Evolutionary conservation across 2,113 vertebrate species (phyloP).

Genomic region (Sapajus apella): DNA sequence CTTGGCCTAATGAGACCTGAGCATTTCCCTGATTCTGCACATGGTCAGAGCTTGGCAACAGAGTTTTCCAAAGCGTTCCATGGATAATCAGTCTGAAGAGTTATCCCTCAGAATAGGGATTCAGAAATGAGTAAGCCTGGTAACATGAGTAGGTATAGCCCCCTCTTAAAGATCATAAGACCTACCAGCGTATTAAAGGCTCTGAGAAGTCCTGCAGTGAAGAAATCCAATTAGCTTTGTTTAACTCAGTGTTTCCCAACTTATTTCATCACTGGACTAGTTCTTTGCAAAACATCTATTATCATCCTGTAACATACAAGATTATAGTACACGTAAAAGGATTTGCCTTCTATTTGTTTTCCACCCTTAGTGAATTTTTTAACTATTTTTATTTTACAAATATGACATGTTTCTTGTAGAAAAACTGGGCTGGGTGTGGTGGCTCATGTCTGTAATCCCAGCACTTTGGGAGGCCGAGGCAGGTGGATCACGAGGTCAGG

Average conservation of each 20-base stretch:
- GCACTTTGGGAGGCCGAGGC: too few relatives aligned
- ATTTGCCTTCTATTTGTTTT: not conserved
- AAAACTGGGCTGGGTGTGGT: not conserved
- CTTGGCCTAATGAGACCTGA: not conserved
- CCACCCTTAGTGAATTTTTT: not conserved
- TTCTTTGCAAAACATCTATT: rapidly evolving
- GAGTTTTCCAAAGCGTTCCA: not conserved
- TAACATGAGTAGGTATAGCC: rapidly evolving
- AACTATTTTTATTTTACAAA: not conserved
- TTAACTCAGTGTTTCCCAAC: not conserved
- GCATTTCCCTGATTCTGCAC: not conserved
- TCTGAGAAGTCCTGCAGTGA: not conserved
- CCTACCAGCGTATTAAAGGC: not conserved
- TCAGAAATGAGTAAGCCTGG: not conserved
- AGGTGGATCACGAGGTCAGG: too few relatives aligned
- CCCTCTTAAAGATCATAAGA: not conserved
- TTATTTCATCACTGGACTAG: not conserved
- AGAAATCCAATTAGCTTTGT: not conserved
- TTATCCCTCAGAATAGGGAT: not conserved
- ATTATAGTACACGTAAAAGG: not conserved
- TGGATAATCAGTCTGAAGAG: not conserved
- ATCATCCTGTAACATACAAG: not conserved
- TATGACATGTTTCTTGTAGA: not conserved
- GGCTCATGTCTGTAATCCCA: too few relatives aligned
- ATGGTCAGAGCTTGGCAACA: not conserved